Percentiles rank a stretch among this genome's conserved stretches.
Evolutionary conservation across 2,113 vertebrate genomes (phyloP).

Genomic region (Mus spicilegus): DNA sequence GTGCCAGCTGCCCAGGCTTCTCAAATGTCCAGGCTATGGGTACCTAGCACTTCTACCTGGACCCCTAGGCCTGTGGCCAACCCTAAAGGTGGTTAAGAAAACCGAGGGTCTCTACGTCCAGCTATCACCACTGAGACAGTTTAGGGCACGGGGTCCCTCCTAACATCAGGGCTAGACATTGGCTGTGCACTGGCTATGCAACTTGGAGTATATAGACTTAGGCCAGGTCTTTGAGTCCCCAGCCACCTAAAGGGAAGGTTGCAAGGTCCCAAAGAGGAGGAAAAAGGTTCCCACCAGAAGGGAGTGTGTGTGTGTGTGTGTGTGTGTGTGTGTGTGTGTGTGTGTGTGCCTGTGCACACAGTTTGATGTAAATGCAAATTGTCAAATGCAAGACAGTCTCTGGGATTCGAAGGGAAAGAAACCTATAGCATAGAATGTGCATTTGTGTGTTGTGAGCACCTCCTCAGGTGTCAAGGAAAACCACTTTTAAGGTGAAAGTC

Average conservation of each 20-base stretch:
- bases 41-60: background rate
- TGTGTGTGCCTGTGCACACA: background rate
- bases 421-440: background rate
- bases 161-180: background rate
- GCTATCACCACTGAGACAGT: background rate
- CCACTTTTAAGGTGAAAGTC: background rate
- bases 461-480: background rate
- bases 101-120: background rate
- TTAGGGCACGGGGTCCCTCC: background rate
- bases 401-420: background rate
- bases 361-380: background rate
- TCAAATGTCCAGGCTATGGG: background rate
- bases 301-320: too few relatives aligned
- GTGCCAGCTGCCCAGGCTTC: background rate
- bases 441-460: background rate
- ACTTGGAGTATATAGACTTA: background rate
- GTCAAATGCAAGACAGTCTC: fast-evolving
- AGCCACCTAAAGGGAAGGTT: background rate
- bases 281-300: background rate
- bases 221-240: background rate
- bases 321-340: background rate
- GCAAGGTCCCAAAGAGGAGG: background rate
- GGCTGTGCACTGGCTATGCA: too few relatives aligned
- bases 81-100: background rate
- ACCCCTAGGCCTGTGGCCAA: background rate